These are phyloP conservation scores for Ceryle rudis DNA, from an alignment of 2,797 vertebrate genomes.

Conservation along the genomic window DNA sequence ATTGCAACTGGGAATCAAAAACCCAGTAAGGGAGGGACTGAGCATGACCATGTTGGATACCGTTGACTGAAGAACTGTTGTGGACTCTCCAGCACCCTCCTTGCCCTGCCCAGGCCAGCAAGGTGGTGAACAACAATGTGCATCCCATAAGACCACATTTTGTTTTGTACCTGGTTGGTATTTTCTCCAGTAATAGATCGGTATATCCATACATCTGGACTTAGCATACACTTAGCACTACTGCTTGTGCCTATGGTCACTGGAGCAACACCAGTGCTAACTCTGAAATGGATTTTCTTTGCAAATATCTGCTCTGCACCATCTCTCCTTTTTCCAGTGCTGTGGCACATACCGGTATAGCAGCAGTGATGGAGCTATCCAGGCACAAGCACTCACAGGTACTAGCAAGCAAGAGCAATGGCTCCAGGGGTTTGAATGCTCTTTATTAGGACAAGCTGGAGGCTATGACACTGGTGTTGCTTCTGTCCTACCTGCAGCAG, in stretches of 20 bases:
- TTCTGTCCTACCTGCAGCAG: neutral
- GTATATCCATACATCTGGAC: neutral
- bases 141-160: accelerated
- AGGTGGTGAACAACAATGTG: neutral
- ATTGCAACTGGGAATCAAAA: neutral
- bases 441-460: neutral
- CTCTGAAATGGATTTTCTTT: neutral
- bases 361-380: neutral
- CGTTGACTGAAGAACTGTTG: neutral
- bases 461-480: neutral
- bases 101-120: neutral
- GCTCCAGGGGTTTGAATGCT: neutral
- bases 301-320: neutral
- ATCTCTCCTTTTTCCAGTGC: neutral
- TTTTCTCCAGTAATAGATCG: neutral
- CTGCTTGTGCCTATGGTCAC: neutral
- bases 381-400: accelerated
- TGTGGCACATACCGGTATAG: neutral
- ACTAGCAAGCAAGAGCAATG: accelerated
- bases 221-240: neutral
- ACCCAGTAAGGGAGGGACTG: neutral
- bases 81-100: neutral
- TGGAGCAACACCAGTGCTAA: neutral
- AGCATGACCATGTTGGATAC: accelerated
- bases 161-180: neutral